A percentile compares a stretch with the other conserved stretches of the same genome.
Evolutionary conservation across 2,888 invertebrate species (phyloP).

Genomic region (Epinotia brunnichana): DNA sequence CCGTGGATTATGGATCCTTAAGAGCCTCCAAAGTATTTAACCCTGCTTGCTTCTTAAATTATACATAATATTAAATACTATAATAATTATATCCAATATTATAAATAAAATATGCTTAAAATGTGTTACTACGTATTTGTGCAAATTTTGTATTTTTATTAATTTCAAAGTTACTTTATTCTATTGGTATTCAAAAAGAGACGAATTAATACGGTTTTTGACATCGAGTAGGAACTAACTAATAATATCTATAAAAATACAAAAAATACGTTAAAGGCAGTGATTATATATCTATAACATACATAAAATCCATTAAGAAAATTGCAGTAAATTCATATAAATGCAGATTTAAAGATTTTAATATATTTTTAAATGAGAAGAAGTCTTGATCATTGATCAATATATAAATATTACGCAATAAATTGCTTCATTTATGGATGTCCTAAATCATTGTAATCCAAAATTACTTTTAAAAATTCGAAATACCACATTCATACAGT

Average conservation of each 20-base stretch:
- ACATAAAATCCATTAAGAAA: neutral
- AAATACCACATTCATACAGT: neutral
- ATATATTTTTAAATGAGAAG: neutral
- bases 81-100: slow-evolving; percentile 6
- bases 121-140: neutral
- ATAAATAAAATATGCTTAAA: slow-evolving; percentile 22
- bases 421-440: neutral
- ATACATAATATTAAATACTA: slow-evolving; percentile 29
- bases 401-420: neutral
- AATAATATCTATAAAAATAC: slow-evolving; percentile 7
- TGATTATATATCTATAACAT: slow-evolving; percentile 20
- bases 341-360: neutral
- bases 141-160: neutral
- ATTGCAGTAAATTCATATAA: slow-evolving; percentile 9
- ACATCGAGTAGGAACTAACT: slow-evolving; percentile 11
- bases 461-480: neutral
- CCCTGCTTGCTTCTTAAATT: slow-evolving; percentile 37
- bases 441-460: neutral
- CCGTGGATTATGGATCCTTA: slow-evolving; percentile 38
- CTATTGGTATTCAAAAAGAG: neutral
- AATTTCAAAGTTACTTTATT: slow-evolving; percentile 1
- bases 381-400: neutral
- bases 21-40: slow-evolving; percentile 38
- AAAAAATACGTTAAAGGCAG: slow-evolving; percentile 33
- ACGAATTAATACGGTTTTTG: neutral